These are phyloP conservation scores for Philaethria dido DNA, from an alignment of 2,888 invertebrate genomes.

Conservation along the genomic window DNA sequence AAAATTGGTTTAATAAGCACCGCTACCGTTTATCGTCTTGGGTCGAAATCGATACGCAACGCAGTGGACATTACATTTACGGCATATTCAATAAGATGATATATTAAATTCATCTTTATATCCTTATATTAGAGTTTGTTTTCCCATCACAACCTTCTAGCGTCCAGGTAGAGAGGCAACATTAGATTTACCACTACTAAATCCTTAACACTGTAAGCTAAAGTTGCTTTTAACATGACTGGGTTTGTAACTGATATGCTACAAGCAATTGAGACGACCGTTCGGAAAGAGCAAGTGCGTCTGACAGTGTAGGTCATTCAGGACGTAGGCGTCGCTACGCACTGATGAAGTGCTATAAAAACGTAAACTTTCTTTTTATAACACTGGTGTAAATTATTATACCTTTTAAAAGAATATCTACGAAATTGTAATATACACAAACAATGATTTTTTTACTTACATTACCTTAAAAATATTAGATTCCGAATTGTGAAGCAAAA, in stretches of 20 bases:
- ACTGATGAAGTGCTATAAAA: constrained; percentile 40
- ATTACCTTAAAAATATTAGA: too few species aligned
- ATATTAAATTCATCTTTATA: constrained; percentile 36
- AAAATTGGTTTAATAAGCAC: constrained; percentile 42
- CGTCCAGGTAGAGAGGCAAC: constrained; percentile 38
- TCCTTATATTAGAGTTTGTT: constrained; percentile 28
- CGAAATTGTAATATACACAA: not conserved
- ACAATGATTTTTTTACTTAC: too few species aligned
- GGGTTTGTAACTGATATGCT: constrained; percentile 37
- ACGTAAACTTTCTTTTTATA: constrained; percentile 29
- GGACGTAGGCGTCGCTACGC: constrained; percentile 49
- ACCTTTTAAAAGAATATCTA: not conserved
- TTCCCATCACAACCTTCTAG: constrained; percentile 27
- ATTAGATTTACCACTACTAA: constrained; percentile 32
- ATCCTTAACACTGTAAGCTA: constrained; percentile 49
- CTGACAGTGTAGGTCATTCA: constrained; percentile 74
- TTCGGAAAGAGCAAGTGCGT: constrained; percentile 69
- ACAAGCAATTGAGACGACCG: constrained; percentile 60
- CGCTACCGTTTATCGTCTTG: constrained; percentile 43
- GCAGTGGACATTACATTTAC: constrained; percentile 50
- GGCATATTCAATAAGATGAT: constrained; percentile 35
- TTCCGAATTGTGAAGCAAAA: too few species aligned
- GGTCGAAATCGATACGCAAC: constrained; percentile 56
- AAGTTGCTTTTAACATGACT: constrained; percentile 31
- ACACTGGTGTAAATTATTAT: constrained; percentile 24